A percentile compares a stretch with the other conserved stretches of the same genome.
Evolutionary conservation across 2,113 vertebrate genomes (phyloP).

Genomic region (Tamias sibiricus): DNA sequence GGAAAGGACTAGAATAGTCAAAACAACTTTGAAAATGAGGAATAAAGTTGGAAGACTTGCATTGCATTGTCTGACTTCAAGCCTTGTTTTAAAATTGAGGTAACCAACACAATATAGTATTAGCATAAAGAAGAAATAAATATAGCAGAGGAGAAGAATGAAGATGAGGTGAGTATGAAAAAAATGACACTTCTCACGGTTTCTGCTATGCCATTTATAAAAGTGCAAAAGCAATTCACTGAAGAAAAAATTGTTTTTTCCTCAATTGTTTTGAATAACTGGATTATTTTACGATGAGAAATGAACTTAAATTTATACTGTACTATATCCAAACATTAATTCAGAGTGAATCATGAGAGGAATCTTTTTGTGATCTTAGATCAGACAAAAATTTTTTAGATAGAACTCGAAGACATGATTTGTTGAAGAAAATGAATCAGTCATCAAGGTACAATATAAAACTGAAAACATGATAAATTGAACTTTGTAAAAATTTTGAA

Average conservation of each 20-base stretch:
- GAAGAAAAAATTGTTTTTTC: slow-evolving; percentile 28
- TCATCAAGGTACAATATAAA: no score
- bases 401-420: not conserved
- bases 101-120: not conserved
- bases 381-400: not conserved
- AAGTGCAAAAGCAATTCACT: not conserved
- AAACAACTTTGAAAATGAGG: no score
- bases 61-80: not conserved
- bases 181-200: not conserved
- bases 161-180: not conserved
- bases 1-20: not conserved
- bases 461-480: not conserved
- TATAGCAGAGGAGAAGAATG: not conserved
- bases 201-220: not conserved
- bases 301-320: not conserved
- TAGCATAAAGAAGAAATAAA: not conserved
- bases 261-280: not conserved
- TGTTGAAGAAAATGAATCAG: not conserved
- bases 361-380: not conserved
- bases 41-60: no score
- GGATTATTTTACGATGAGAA: not conserved
- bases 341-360: not conserved
- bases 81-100: not conserved
- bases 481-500: not conserved
- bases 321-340: not conserved